phyloP scores from a whole-genome alignment of 2,888 invertebrate species.

The Microdon myrmicae region DNA sequence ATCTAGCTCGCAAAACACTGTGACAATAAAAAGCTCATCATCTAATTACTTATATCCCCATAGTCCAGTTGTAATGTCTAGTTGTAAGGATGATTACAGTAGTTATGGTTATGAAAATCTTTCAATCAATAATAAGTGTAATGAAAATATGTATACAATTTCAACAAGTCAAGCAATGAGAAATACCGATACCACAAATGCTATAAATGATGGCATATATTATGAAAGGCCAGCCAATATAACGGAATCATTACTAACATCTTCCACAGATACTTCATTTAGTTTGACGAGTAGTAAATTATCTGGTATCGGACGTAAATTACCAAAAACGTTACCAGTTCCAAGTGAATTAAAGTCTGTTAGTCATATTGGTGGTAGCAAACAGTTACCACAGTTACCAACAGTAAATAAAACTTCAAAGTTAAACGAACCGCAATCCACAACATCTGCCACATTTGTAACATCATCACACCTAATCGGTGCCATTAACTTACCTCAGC shows the following conservation, averaged over 20 bases:
- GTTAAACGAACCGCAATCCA: conserved; percentile 16
- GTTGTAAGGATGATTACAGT: conserved; percentile 77
- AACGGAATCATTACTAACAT: conserved; percentile 14
- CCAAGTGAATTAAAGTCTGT: too few relatives aligned
- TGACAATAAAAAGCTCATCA: conserved; percentile 46
- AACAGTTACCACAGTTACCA: conserved; percentile 60
- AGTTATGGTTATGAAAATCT: conserved; percentile 61
- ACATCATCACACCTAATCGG: background rate
- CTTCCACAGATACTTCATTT: conserved; percentile 16
- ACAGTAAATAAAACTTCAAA: background rate
- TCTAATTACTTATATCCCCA: conserved; percentile 56
- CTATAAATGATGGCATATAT: conserved; percentile 61
- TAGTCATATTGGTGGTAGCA: conserved; percentile 32
- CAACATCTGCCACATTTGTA: conserved; percentile 9
- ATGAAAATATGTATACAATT: background rate
- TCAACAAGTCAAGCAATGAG: conserved; percentile 13
- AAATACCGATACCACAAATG: conserved; percentile 19
- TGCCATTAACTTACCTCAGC: background rate
- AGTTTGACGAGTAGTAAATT: conserved; percentile 38
- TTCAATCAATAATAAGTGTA: conserved; percentile 2
- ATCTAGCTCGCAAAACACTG: conserved; percentile 43
- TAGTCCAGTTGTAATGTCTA: conserved; percentile 60
- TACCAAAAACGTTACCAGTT: conserved; percentile 59
- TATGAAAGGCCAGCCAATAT: conserved; percentile 29
- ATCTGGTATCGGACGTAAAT: conserved; percentile 53